Base-by-base conservation (phyloP, 2,888 invertebrate genomes). In the Anoplius nigerrimus region DNA sequence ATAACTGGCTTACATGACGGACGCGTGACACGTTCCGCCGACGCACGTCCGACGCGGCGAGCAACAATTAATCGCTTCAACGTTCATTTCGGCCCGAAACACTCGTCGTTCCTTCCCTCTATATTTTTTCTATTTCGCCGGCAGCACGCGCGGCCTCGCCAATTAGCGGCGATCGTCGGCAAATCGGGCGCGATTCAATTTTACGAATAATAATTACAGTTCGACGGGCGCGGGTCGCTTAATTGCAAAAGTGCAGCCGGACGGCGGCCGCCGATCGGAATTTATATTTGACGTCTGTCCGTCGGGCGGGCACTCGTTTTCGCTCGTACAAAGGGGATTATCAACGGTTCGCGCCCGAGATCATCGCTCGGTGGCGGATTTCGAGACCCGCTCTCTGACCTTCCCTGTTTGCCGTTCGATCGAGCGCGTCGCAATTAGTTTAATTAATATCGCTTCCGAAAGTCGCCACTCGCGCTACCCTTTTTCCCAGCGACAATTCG, bases 211-310 rank as follows among this genome's bases (percentile, higher is more conserved):
- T 68, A 68, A 55, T 68, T 68, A 63, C 21, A 18, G 43, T 51
- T 22, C 24, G 46, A 51, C 22, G 60, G 24, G 27, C 46, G 54
- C 27, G 54, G 22, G 16, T 20, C 58, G 54, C 42, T 48, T 56
- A 59, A 68, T 59, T 64, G 60, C 56, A 56, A 60, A 57, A 42
- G 34, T 42, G 43, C 42, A 56, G 56, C 34, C 18, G 42, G 20
- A 54, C 2, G 48, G 34, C 27, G 27, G 21, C n/a, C 22, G 55
- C 46, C 13, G 16, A 46, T 11, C 21, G 22, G 56, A 57, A 64
- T 69, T 69, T 69, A 69, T 69, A 58, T 64, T 64, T 69, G 64
- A 69, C 64, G 64, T 57, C 46, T 34, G 13, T n/a, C 16, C 27
- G 18, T 24, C 22, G 55, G 13, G 43, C n/a, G 34, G 27, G 21